Percentiles rank a stretch among this genome's conserved stretches.
Evolutionary conservation across 2,113 vertebrate species (phyloP).

Genomic region (Oostethus manadensis): DNA sequence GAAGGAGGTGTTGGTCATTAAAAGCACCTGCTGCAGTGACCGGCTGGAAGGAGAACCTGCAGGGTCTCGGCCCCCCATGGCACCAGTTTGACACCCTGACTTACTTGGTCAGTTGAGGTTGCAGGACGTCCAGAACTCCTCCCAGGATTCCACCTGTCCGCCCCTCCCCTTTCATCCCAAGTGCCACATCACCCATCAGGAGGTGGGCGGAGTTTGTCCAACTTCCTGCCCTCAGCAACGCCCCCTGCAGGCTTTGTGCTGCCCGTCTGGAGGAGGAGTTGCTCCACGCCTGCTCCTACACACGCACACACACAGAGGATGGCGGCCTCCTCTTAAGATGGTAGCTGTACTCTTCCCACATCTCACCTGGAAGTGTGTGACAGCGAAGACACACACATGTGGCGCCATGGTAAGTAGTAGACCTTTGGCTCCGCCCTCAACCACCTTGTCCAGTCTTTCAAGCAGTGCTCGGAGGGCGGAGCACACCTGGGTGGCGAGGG

Average conservation of each 20-base stretch:
- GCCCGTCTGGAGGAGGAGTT: constrained; percentile 32
- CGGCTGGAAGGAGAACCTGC: no score
- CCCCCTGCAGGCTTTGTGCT: constrained; percentile 29
- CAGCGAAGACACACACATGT: constrained; percentile 36
- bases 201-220: constrained; percentile 57
- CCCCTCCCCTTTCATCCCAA: not conserved
- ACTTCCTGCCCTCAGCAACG: constrained; percentile 38
- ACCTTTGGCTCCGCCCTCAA: not conserved
- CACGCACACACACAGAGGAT: not conserved
- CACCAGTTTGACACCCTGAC: no score
- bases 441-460: constrained; percentile 4
- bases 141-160: constrained; percentile 22
- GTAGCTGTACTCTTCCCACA: not conserved
- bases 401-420: constrained; percentile 39
- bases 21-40: no score
- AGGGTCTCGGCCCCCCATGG: no score
- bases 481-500: not conserved
- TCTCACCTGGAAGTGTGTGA: constrained; percentile 58
- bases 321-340: not conserved
- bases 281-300: constrained; percentile 45
- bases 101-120: constrained; percentile 52
- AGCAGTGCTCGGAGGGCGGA: constrained; percentile 35
- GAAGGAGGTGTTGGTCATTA: no score
- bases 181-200: constrained; percentile 25
- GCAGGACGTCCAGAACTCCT: constrained; percentile 53